Evolutionary conservation across 2,888 invertebrate genomes (phyloP), one percentile per base, ranked within the genome.

Genomic region (Unio pictorum): DNA sequence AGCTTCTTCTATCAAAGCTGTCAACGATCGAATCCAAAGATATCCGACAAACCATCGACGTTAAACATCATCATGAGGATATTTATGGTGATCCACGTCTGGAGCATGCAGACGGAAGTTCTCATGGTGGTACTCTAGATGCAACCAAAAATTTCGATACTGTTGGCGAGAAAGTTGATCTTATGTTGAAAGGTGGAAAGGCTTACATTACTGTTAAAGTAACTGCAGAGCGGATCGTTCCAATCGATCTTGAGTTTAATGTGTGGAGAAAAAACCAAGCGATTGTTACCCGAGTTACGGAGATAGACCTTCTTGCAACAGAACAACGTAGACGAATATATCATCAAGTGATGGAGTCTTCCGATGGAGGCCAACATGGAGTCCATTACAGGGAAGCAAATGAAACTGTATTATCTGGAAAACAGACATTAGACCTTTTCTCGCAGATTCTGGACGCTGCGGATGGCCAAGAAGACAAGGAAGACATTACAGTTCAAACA

Each of bases 221-320:
- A 34, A 86, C 87, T 18, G 89, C 89, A 23, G 89, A 89, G 72
- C 76, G 88, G 26, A 82, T 88, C 58, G 84, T 87, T 5, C 89
- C 89, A 6, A 84, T 88, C 26, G 84, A 88, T 68, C 82, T 85
- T 11, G 86, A 86, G 63, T 86, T 86, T 67, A 88, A 89, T 73
- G 85, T 89, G 64, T 89, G 88, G 86, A 81, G 88, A 64, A 89
- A 89, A 76, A 87, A 85, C 28, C 85, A 87, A 54, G 89, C 89
- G 34, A 87, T 89, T 60, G 89, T 89, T 15, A 89, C 89, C 11
- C 69, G 89, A 6, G 80, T 85, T 26, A 88, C 89, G 61, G 88
- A 89, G 73, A 86, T 89, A n/a, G 89, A 89, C 75, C 77, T 89
- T 59, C 75, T 83, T 58, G 89, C 86, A 28, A 89, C 86, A 17